A percentile compares a stretch with the other conserved stretches of the same genome.
phyloP scores from a whole-genome alignment of 1,140 invertebrate species.

The Papilio dardanus region DNA sequence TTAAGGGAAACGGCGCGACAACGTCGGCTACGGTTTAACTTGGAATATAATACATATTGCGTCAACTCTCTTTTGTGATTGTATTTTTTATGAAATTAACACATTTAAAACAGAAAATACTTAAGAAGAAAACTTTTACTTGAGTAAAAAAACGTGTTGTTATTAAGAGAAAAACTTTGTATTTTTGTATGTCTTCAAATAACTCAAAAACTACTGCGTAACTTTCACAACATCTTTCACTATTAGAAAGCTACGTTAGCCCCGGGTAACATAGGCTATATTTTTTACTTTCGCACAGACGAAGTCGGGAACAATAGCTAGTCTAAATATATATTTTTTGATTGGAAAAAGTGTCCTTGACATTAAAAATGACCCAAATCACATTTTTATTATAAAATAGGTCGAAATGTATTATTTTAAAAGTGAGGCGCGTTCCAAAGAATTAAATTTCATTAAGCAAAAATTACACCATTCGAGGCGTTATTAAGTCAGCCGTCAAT shows the following conservation, averaged over 20 bases:
- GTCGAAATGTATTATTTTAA: constrained; percentile 12
- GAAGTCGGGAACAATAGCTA: no score
- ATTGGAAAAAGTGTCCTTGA: not conserved
- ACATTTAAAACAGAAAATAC: no score
- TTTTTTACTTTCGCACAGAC: no score
- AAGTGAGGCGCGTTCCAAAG: constrained; percentile 3
- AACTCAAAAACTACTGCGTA: no score
- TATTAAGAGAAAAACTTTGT: not conserved
- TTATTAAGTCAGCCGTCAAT: constrained; percentile 20
- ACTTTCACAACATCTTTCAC: no score
- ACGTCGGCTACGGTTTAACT: not conserved
- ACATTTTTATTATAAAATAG: constrained; percentile 1
- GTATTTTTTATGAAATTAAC: not conserved
- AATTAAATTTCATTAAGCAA: constrained; percentile 25
- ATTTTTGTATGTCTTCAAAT: not conserved
- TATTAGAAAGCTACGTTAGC: no score
- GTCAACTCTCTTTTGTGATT: not conserved
- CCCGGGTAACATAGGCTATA: no score
- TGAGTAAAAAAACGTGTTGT: no score
- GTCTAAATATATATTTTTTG: not conserved
- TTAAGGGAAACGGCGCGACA: not conserved
- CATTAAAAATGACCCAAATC: constrained; percentile 10
- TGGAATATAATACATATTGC: not conserved
- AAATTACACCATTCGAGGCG: constrained; percentile 5
- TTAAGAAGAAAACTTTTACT: no score